Evolutionary conservation across 2,888 invertebrate species (phyloP).

Genomic region (Odontothrips loti): DNA sequence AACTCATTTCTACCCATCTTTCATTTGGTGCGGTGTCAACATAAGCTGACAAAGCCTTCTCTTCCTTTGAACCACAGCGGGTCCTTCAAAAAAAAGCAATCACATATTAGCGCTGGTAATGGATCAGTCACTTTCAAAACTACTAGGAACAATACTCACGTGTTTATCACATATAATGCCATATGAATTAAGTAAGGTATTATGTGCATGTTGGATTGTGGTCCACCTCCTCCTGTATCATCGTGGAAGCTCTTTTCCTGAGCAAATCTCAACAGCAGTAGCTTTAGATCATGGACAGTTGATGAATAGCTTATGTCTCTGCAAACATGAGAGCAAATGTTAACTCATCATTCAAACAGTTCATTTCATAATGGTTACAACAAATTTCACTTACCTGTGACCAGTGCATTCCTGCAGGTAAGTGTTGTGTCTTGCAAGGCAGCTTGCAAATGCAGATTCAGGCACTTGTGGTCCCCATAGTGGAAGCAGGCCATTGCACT

Average conservation of each 20-base stretch:
- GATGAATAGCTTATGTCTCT: slow-evolving; percentile 73
- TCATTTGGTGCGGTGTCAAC: slow-evolving; percentile 60
- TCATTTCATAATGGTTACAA: neutral
- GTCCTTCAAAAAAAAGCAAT: slow-evolving; percentile 51
- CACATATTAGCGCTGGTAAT: neutral
- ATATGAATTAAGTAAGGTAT: slow-evolving; percentile 91
- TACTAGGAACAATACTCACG: slow-evolving; percentile 52
- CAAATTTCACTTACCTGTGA: slow-evolving; percentile 41
- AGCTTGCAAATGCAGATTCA: slow-evolving; percentile 88
- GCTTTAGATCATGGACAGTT: slow-evolving; percentile 89
- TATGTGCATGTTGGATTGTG: slow-evolving; percentile 95
- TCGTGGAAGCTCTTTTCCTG: slow-evolving; percentile 95
- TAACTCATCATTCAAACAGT: neutral
- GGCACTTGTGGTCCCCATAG: slow-evolving; percentile 94
- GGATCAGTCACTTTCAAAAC: neutral
- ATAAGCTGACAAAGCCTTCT: slow-evolving; percentile 68
- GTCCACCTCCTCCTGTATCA: slow-evolving; percentile 95
- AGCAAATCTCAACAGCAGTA: slow-evolving; percentile 82
- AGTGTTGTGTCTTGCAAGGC: slow-evolving; percentile 86
- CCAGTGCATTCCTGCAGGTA: slow-evolving; percentile 60
- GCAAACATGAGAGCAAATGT: slow-evolving; percentile 33
- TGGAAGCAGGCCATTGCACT: slow-evolving; percentile 93
- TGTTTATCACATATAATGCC: slow-evolving; percentile 89
- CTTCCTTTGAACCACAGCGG: slow-evolving; percentile 71
- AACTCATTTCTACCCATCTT: slow-evolving; percentile 73